Evolutionary conservation across 2,113 vertebrate species (phyloP), one percentile per base, ranked within the genome.

Genomic region (Scolopax mira): DNA sequence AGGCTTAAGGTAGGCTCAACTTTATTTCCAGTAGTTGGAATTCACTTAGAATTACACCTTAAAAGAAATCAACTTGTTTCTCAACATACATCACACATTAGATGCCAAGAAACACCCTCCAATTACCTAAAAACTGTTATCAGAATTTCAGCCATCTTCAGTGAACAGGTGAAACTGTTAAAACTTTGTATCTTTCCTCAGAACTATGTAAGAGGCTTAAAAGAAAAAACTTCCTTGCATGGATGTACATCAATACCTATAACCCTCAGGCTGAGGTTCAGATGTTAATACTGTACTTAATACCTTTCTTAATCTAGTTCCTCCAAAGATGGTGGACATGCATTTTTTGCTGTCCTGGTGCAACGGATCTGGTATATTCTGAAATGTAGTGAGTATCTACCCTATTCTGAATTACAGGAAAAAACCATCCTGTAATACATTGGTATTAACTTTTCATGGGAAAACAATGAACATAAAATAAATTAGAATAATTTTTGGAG

Each of bases 391-490:
- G 27, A 70, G 19, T 51, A 30, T 57, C 74, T 83, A 62, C 21
- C 41, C 41, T 88, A 23, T 27, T 65, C 49, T 27, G 80, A 93
- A 58, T 85, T 48, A 65, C 37, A 85, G 49, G 31, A 49, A 86
- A n/a, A 89, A 35, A 42, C 12, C 49, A 69, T 93, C 91, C 55
- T 83, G 52, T 39, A 35, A 71, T 58, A 13, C 61, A 78, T 48
- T 62, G 37, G 14, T 95, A 28, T 87, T 85, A 84, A 46, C 52
- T 85, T 74, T 81, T 96, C 46, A 85, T 74, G 55, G 42, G 33
- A 88, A 96, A 89, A 37, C 18, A 90, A 88, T 0, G 6, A 84
- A 91, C n/a, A 41, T 79, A 57, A 96, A 95, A 93, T 88, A 94
- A 87, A 95, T 80, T 48, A 81, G 89, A 91, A 71, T 46, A 67